A percentile compares a stretch with the other conserved stretches of the same genome.
Conservation (phyloP, 1,140 invertebrate genomes). For the Riptortus pedestris region DNA sequence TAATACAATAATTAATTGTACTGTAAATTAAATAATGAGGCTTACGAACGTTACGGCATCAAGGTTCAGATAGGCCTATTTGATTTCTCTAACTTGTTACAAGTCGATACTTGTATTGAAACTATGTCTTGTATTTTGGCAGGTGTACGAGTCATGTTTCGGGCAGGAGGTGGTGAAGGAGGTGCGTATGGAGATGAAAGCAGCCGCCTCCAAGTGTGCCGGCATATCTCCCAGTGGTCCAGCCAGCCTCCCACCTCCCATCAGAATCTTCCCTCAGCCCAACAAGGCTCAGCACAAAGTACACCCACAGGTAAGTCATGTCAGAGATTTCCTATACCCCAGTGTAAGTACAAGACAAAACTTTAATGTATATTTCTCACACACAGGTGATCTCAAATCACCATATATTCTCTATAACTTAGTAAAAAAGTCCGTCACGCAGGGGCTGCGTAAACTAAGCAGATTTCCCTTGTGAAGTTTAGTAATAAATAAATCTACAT, state of each 20-base stretch:
- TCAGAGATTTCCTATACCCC: too few species aligned
- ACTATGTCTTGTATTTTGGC: conserved; percentile 6
- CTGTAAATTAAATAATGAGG: not conserved
- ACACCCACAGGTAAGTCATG: not conserved
- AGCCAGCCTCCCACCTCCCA: conserved; percentile 35
- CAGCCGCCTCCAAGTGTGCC: conserved; percentile 49
- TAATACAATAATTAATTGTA: not conserved
- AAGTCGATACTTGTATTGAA: not conserved
- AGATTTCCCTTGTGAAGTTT: too few species aligned
- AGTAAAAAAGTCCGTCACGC: too few species aligned
- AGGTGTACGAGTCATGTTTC: conserved; percentile 59
- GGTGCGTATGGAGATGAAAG: conserved; percentile 53
- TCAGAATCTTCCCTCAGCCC: conserved; percentile 29
- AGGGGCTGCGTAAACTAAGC: too few species aligned
- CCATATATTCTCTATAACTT: too few species aligned
- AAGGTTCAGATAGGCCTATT: not conserved
- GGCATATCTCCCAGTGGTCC: conserved; percentile 29
- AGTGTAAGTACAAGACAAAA: too few species aligned
- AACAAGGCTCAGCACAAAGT: not conserved
- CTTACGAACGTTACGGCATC: not conserved
- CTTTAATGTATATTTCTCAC: too few species aligned
- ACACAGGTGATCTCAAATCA: too few species aligned
- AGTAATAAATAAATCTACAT: too few species aligned
- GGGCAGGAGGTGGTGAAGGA: conserved; percentile 51
- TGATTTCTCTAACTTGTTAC: too few species aligned